Evolutionary conservation across 2,113 vertebrate genomes (phyloP).

Genomic region (Cranoglanis bouderius): DNA sequence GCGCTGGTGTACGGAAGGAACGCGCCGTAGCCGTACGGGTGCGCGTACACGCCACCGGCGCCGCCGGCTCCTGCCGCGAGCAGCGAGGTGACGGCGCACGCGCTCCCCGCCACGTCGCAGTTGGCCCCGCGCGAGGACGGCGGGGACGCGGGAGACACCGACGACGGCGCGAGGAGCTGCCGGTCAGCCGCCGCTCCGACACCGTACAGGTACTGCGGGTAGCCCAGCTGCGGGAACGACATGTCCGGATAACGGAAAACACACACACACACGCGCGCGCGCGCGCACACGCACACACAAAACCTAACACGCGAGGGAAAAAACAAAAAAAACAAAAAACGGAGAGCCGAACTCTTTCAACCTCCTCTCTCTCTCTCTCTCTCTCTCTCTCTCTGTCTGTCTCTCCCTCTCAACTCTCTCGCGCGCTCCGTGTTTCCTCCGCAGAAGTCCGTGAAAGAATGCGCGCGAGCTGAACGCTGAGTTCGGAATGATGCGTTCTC

Average conservation of each 20-base stretch:
- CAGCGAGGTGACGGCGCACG: constrained; percentile 74
- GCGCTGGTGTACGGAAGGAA: constrained; percentile 94
- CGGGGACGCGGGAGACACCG: constrained; percentile 82
- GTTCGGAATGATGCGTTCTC: constrained; percentile 28
- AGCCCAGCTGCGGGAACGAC: constrained; percentile 96
- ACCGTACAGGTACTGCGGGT: constrained; percentile 93
- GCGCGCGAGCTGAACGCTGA: constrained; percentile 12
- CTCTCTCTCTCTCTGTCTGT: constrained; percentile 40
- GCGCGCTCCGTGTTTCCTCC: constrained; percentile 25
- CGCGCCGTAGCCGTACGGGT: constrained; percentile 95
- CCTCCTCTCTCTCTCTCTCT: constrained; percentile 34
- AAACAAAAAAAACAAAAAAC: neutral
- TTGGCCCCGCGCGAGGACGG: constrained; percentile 83
- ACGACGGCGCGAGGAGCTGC: constrained; percentile 73
- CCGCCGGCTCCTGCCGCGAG: constrained; percentile 58
- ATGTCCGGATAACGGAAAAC: constrained; percentile 74
- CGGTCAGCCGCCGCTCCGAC: constrained; percentile 73
- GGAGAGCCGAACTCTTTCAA: neutral
- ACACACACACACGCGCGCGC: constrained; percentile 26
- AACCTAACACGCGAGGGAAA: neutral
- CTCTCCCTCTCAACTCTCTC: neutral
- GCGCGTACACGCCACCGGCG: constrained; percentile 91
- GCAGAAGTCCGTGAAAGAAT: constrained; percentile 77
- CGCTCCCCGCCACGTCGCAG: constrained; percentile 82
- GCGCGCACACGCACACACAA: neutral